Evolutionary conservation across 2,888 invertebrate species (phyloP).

Genomic region (Polymixis flavicincta): DNA sequence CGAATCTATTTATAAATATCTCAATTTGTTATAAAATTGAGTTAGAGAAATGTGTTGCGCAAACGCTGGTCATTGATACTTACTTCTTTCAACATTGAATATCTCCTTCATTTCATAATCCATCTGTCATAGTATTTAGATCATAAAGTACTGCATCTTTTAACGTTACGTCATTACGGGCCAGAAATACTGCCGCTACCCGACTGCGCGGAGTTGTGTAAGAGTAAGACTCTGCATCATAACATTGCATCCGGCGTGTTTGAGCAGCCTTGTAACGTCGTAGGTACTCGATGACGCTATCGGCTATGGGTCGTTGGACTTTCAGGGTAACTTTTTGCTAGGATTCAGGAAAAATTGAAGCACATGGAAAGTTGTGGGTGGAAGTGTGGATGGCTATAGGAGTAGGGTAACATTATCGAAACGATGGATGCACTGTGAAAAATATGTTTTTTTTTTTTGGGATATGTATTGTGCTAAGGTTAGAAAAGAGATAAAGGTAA

Average conservation of each 20-base stretch:
- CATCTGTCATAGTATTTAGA: slow-evolving; percentile 43
- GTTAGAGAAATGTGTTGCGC: not conserved
- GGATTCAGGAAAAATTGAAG: not conserved
- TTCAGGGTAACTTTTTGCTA: slow-evolving; percentile 8
- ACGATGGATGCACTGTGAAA: too few species aligned
- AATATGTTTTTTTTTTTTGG: too few species aligned
- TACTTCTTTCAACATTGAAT: slow-evolving; percentile 8
- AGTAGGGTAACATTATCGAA: too few species aligned
- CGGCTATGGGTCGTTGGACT: slow-evolving; percentile 19
- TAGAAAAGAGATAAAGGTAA: too few species aligned
- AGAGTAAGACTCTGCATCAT: slow-evolving; percentile 45
- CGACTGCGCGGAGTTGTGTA: slow-evolving; percentile 35
- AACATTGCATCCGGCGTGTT: slow-evolving; percentile 53
- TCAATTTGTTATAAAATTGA: too few species aligned
- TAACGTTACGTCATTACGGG: slow-evolving; percentile 20
- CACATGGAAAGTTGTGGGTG: too few species aligned
- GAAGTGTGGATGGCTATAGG: too few species aligned
- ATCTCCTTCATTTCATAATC: slow-evolving; percentile 25
- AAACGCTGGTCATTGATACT: not conserved
- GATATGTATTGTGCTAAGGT: too few species aligned
- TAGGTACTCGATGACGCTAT: slow-evolving; percentile 46
- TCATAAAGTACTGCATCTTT: slow-evolving; percentile 18
- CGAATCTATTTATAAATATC: too few species aligned
- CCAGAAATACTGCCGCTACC: slow-evolving; percentile 46
- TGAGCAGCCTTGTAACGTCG: slow-evolving; percentile 26